Conservation (phyloP, 2,797 vertebrate genomes). For the Esox masquinongy region DNA sequence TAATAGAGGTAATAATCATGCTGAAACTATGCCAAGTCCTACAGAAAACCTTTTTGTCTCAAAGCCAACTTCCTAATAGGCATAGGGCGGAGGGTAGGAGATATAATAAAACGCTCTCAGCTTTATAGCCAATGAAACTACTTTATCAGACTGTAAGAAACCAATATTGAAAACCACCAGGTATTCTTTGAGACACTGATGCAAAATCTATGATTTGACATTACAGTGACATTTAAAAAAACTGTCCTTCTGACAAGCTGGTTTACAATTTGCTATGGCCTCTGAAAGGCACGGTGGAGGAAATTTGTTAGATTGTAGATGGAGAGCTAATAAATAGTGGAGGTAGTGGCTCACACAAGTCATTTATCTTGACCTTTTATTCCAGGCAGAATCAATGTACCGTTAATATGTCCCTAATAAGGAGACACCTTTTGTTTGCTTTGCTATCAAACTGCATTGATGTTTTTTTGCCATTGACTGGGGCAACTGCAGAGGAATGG, state of each 20-base stretch:
- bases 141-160: conserved; percentile 57
- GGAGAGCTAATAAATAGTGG: conserved; percentile 68
- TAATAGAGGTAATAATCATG: neutral
- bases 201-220: conserved; percentile 75
- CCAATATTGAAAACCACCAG: conserved; percentile 37
- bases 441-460: conserved; percentile 54
- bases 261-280: conserved; percentile 64
- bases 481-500: neutral
- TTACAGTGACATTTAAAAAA: conserved; percentile 75
- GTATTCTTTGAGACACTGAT: conserved; percentile 59
- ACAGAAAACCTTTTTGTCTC: conserved; percentile 25
- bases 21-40: conserved; percentile 36
- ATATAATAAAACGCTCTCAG: conserved; percentile 48
- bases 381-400: conserved; percentile 75
- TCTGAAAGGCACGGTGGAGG: conserved; percentile 51
- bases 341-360: conserved; percentile 66
- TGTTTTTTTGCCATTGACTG: conserved; percentile 36
- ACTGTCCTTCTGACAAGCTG: conserved; percentile 33
- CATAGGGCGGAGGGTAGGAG: conserved; percentile 38
- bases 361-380: conserved; percentile 81
- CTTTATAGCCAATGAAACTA: conserved; percentile 44
- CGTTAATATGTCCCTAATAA: conserved; percentile 73
- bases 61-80: conserved; percentile 40
- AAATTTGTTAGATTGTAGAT: conserved; percentile 71
- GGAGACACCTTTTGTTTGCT: conserved; percentile 67